phyloP scores from a whole-genome alignment of 2,113 vertebrate genomes.

The Ondatra zibethicus region DNA sequence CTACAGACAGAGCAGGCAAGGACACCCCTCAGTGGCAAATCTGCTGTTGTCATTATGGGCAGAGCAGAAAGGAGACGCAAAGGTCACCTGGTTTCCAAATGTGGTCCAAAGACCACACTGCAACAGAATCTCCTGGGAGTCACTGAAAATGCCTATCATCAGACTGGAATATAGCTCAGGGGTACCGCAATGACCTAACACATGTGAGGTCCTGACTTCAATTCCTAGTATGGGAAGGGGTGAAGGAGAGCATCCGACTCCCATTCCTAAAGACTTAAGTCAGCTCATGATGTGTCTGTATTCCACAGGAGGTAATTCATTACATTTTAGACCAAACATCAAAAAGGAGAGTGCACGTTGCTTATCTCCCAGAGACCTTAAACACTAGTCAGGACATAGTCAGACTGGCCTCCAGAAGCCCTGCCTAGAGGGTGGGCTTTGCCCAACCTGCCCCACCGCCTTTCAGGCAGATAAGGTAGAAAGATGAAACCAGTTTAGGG shows the following conservation, averaged over 20 bases:
- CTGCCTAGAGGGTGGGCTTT: neutral
- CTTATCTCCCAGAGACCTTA: neutral
- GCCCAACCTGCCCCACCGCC: neutral
- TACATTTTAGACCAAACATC: neutral
- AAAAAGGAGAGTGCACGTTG: neutral
- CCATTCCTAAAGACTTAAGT: neutral
- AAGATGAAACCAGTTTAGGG: constrained; percentile 53
- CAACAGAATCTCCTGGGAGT: neutral
- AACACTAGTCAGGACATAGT: neutral
- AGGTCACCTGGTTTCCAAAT: neutral
- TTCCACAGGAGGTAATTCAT: neutral
- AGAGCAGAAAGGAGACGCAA: neutral
- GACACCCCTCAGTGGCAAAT: neutral
- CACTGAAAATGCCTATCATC: neutral
- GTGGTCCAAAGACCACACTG: neutral
- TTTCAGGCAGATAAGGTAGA: constrained; percentile 9
- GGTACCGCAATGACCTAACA: neutral
- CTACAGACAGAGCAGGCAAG: neutral
- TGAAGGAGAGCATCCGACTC: neutral
- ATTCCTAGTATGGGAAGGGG: neutral
- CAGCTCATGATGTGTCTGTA: too few species aligned
- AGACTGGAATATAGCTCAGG: neutral
- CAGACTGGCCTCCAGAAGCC: neutral
- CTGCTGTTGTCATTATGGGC: neutral
- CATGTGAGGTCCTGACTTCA: neutral